These are phyloP conservation scores for Drosophila nigrodunni DNA, from an alignment of 1,140 invertebrate genomes.

Conservation along the genomic window DNA sequence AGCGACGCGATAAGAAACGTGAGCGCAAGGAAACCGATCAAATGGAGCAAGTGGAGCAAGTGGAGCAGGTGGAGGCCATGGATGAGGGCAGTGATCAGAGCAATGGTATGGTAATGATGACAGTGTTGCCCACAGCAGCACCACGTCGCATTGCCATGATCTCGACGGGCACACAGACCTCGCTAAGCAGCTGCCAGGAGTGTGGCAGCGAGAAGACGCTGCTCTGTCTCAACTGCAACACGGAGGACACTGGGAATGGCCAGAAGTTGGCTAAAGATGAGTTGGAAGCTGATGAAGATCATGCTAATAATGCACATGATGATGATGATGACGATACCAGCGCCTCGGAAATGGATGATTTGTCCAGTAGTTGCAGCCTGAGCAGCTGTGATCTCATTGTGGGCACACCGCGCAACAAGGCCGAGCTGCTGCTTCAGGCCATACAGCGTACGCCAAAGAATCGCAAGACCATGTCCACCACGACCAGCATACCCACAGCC, in stretches of 20 bases:
- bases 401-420: slow-evolving; percentile 78
- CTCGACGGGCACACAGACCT: slow-evolving; percentile 82
- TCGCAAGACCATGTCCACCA: slow-evolving; percentile 40
- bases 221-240: slow-evolving; percentile 76
- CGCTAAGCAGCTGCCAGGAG: slow-evolving; percentile 68
- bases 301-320: not conserved
- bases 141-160: slow-evolving; percentile 74
- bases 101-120: slow-evolving; percentile 42
- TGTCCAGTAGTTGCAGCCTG: slow-evolving; percentile 64
- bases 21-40: slow-evolving; percentile 59
- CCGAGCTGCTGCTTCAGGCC: slow-evolving; percentile 80
- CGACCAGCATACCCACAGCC: slow-evolving; percentile 20
- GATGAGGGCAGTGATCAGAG: slow-evolving; percentile 54
- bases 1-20: slow-evolving; percentile 78
- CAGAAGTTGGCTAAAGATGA: not conserved
- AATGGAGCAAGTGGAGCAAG: slow-evolving; percentile 7
- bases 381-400: slow-evolving; percentile 76
- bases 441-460: slow-evolving; percentile 83
- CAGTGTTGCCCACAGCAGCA: slow-evolving; percentile 19
- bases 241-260: not conserved
- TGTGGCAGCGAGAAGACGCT: slow-evolving; percentile 81
- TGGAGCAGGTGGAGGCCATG: slow-evolving; percentile 54
- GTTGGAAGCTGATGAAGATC: not conserved
- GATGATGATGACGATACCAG: slow-evolving; percentile 47
- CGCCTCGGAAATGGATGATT: slow-evolving; percentile 73